Conservation (phyloP, 2,113 vertebrate species). For the Podarcis raffonei region DNA sequence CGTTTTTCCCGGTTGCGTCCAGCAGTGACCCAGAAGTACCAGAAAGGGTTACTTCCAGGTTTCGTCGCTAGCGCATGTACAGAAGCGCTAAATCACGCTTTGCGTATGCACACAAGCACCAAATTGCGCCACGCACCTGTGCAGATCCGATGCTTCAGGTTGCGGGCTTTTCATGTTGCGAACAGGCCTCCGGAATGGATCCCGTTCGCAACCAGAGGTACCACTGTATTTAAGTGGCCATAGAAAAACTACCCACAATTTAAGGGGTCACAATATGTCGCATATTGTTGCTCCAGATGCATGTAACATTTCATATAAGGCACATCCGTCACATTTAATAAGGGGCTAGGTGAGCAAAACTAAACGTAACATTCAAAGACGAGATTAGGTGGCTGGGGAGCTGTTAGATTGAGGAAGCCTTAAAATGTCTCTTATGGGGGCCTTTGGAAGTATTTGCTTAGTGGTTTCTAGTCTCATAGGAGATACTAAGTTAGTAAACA, state of each 20-base stretch:
- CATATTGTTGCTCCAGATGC: not conserved
- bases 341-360: not conserved
- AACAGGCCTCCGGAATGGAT: too few relatives aligned
- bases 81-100: too few relatives aligned
- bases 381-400: not conserved
- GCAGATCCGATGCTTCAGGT: too few relatives aligned
- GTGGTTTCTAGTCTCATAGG: conserved; percentile 47
- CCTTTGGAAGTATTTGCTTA: not conserved
- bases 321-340: not conserved
- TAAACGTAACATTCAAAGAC: not conserved
- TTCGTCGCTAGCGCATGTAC: too few relatives aligned
- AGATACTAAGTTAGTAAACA: conserved; percentile 50
- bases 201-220: too few relatives aligned
- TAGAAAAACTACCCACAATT: not conserved
- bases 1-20: too few relatives aligned
- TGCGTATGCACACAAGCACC: too few relatives aligned
- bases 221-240: too few relatives aligned
- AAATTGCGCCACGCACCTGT: too few relatives aligned
- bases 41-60: too few relatives aligned
- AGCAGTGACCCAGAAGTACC: too few relatives aligned
- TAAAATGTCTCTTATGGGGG: not conserved
- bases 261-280: not conserved
- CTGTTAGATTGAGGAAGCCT: not conserved
- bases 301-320: not conserved
- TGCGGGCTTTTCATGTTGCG: too few relatives aligned